Evolutionary conservation across 2,113 vertebrate genomes (phyloP).

Genomic region (Montifringilla adamsi): DNA sequence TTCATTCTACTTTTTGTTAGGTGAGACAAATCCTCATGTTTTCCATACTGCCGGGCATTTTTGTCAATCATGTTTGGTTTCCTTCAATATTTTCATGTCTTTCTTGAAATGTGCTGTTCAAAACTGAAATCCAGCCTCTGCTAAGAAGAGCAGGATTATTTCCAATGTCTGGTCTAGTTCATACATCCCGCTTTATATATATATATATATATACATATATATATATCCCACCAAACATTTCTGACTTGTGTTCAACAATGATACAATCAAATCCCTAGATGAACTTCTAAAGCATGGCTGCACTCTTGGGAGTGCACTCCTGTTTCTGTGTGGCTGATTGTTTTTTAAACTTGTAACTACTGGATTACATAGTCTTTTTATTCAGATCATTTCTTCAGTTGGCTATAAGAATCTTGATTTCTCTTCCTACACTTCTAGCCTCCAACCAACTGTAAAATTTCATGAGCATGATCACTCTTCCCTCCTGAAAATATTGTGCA

Average conservation of each 20-base stretch:
- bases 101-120: neutral
- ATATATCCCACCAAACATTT: neutral
- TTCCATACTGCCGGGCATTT: neutral
- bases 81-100: neutral
- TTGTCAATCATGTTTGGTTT: neutral
- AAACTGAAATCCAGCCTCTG: neutral
- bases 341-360: neutral
- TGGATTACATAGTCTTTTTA: neutral
- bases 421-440: neutral
- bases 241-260: neutral
- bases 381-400: neutral
- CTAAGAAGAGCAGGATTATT: neutral
- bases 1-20: neutral
- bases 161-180: neutral
- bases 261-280: neutral
- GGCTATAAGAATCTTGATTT: neutral
- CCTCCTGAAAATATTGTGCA: neutral
- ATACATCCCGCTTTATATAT: neutral
- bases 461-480: neutral
- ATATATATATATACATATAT: too few relatives aligned
- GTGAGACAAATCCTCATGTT: neutral
- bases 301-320: too few relatives aligned
- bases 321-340: neutral
- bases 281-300: neutral
- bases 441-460: neutral